A percentile compares a stretch with the other conserved stretches of the same genome.
These are phyloP conservation scores for Melanerpes aurifrons DNA, from an alignment of 2,113 vertebrate genomes.

Conservation along the genomic window DNA sequence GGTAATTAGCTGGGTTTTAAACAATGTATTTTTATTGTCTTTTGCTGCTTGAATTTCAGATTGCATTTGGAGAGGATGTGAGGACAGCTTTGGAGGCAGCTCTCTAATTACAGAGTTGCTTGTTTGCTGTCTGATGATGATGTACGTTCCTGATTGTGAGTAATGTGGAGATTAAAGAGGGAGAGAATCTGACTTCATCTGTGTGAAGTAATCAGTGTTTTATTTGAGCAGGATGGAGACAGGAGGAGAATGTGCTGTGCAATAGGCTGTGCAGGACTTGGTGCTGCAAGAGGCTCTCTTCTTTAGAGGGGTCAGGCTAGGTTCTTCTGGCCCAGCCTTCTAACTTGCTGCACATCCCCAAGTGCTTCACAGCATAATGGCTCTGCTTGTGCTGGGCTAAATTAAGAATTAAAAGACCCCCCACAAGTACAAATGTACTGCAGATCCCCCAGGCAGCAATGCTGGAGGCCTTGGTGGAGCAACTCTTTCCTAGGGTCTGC, in stretches of 20 bases:
- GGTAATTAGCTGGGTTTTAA: background rate
- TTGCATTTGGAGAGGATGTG: constrained; percentile 15
- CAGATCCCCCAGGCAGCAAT: background rate
- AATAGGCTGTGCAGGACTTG: background rate
- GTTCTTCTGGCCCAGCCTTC: background rate
- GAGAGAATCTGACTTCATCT: background rate
- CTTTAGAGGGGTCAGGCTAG: background rate
- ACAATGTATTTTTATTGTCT: background rate
- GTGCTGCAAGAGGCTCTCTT: background rate
- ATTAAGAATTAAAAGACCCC: background rate
- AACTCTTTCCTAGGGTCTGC: background rate
- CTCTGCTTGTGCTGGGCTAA: background rate
- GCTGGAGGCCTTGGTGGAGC: background rate
- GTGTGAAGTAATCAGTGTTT: background rate
- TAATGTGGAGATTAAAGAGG: background rate
- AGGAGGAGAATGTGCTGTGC: background rate
- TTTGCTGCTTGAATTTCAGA: constrained; percentile 28
- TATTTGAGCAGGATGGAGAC: background rate
- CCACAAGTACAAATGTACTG: background rate
- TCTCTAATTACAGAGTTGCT: constrained; percentile 40
- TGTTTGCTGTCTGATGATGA: background rate
- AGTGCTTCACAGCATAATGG: background rate
- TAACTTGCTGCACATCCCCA: background rate
- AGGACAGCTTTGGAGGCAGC: background rate
- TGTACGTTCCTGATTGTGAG: background rate